phyloP scores from a whole-genome alignment of 2,888 invertebrate species.

The Chromoteleia sp. region DNA sequence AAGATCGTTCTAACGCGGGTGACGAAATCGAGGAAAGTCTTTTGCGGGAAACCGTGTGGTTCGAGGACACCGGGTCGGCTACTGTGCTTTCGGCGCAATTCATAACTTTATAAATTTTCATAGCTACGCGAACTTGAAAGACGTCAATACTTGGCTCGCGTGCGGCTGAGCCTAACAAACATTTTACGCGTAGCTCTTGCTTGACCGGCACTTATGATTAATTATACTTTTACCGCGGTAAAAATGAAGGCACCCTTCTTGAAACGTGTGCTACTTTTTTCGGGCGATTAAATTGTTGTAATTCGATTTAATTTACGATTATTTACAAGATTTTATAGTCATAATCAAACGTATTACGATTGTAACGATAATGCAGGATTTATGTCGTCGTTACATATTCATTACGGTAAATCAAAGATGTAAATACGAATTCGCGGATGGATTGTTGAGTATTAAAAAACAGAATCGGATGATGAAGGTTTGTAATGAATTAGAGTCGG shows the following conservation, averaged over 20 bases:
- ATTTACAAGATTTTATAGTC: not conserved
- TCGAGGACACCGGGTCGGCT: constrained; percentile 3
- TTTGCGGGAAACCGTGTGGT: constrained; percentile 2
- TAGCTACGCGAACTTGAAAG: constrained; percentile 54
- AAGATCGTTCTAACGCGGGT: no score
- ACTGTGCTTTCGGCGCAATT: constrained; percentile 32
- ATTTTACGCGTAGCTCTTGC: constrained; percentile 54
- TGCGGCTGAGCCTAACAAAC: constrained; percentile 46
- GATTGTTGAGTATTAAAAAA: constrained; percentile 29
- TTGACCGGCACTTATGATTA: constrained; percentile 63
- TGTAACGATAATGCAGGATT: constrained; percentile 41
- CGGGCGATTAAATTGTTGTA: constrained; percentile 5
- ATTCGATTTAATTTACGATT: constrained; percentile 5
- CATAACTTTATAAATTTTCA: constrained; percentile 38
- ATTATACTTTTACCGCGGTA: constrained; percentile 38
- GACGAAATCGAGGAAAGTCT: no score
- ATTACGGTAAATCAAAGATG: constrained; percentile 32
- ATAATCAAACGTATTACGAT: not conserved
- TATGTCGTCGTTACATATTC: constrained; percentile 42
- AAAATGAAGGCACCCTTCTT: constrained; percentile 41
- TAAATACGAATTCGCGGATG: not conserved
- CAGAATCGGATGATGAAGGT: constrained; percentile 10
- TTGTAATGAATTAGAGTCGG: no score
- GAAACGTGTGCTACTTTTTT: constrained; percentile 25
- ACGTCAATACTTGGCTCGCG: constrained; percentile 66